These are phyloP conservation scores for Euleptes europaea DNA, from an alignment of 2,113 vertebrate species.

Conservation along the genomic window DNA sequence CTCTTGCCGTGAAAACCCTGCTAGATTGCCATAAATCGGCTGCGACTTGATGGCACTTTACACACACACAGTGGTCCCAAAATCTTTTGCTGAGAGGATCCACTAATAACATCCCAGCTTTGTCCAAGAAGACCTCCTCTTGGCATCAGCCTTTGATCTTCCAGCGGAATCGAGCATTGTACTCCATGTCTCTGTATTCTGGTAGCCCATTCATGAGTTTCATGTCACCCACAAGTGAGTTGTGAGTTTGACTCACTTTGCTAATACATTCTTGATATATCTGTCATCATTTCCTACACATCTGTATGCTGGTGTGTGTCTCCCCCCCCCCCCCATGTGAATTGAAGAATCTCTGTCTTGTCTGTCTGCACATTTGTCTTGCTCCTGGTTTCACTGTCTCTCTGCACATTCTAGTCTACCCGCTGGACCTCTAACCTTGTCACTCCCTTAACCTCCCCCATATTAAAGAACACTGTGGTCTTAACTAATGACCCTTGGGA, in stretches of 20 bases:
- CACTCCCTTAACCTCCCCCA: not conserved
- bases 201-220: not conserved
- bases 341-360: not conserved
- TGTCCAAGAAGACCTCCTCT: not conserved
- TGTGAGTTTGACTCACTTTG: not conserved
- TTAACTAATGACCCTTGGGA: constrained; percentile 22
- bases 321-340: not conserved
- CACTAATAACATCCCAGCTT: not conserved
- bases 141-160: not conserved
- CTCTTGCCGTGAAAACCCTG: no score
- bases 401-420: not conserved
- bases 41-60: no score
- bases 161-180: not conserved
- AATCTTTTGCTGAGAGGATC: not conserved
- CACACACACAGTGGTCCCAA: no score
- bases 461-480: constrained; percentile 3
- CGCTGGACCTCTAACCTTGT: not conserved
- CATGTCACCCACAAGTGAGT: not conserved
- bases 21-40: no score
- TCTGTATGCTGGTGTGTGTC: not conserved
- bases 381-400: not conserved
- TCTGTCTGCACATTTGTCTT: not conserved
- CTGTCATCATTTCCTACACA: not conserved
- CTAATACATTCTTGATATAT: not conserved
- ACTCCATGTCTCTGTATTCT: not conserved